Evolutionary conservation across 2,113 vertebrate species (phyloP), one percentile per base, ranked within the genome.

Genomic region (Chascanopsetta lugubris): DNA sequence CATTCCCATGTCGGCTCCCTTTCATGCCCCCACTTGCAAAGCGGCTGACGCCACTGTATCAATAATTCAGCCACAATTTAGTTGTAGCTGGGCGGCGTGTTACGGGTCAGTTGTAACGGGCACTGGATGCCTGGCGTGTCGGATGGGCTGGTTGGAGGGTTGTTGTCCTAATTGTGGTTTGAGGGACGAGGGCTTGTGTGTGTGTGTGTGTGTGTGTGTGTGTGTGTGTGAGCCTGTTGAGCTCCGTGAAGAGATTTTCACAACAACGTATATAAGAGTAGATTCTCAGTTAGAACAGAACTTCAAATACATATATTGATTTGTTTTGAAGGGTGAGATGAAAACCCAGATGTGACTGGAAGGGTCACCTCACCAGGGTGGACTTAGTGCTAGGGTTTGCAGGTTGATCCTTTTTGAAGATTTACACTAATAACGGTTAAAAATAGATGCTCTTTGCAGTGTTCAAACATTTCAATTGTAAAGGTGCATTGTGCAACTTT

Each of bases 41-140:
- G 85, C 72, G 77, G 75, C 77, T 63, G 7, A 86, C 82, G 70
- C 84, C 79, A 79, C 77, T 74, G 79, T 86, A 89, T 90, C 84
- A 90, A 90, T 90, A 89, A 89, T 90, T 90, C 86, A 90, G 80
- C 85, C 84, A 87, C 86, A 85, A 87, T 90, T 89, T 90, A 89
- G 89, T 62, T 85, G 82, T 78, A 83, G 85, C 88, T 71, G 80
- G 68, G 82, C 80, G 80, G 78, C 86, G 85, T 86, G 87, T 87
- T 86, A 87, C 69, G 68, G 89, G 86, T 89, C 87, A 87, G 83
- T 86, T 80, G 80, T 70, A 87, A 79, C 57, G 32, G 76, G 43
- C 43, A 8, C 50, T 42, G 72, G 64, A 74, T 54, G 77, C 54
- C 66, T 60, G 64, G 61, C 81, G 20, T 17, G 63, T 69, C 65